These are phyloP conservation scores for Myrmecobius fasciatus DNA, from an alignment of 2,113 vertebrate species.

Conservation along the genomic window DNA sequence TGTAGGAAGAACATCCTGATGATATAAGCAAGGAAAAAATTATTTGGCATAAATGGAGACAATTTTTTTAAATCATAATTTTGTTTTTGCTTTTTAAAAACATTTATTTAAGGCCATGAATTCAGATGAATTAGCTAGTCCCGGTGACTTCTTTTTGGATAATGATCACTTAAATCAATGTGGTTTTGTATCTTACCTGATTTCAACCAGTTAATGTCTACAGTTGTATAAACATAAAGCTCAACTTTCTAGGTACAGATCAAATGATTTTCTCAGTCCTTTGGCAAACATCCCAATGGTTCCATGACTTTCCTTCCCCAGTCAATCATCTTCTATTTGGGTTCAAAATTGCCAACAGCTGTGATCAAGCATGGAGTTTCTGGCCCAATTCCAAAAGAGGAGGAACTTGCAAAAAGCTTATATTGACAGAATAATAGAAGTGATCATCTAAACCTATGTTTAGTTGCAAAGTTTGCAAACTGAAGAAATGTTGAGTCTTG, in stretches of 20 bases:
- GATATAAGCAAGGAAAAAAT: background rate
- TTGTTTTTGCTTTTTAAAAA: background rate
- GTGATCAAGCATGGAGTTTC: constrained; percentile 43
- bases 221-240: constrained; percentile 48
- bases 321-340: constrained; percentile 69
- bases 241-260: constrained; percentile 62
- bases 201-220: constrained; percentile 53
- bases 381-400: constrained; percentile 70
- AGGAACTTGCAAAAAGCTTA: constrained; percentile 44
- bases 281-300: constrained; percentile 16
- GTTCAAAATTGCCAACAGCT: constrained; percentile 70
- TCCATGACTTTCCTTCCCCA: constrained; percentile 57
- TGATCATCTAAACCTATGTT: constrained; percentile 63
- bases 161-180: constrained; percentile 22
- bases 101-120: background rate
- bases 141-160: constrained; percentile 44
- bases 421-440: constrained; percentile 70
- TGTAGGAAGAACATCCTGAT: background rate
- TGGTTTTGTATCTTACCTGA: constrained; percentile 21
- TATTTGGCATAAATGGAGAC: background rate
- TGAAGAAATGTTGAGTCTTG: constrained; percentile 41
- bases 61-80: background rate
- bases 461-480: constrained; percentile 71
- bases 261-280: constrained; percentile 52
- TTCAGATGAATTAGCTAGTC: constrained; percentile 19